Conservation (phyloP, 2,797 vertebrate species). For the Gambusia yucatana region DNA sequence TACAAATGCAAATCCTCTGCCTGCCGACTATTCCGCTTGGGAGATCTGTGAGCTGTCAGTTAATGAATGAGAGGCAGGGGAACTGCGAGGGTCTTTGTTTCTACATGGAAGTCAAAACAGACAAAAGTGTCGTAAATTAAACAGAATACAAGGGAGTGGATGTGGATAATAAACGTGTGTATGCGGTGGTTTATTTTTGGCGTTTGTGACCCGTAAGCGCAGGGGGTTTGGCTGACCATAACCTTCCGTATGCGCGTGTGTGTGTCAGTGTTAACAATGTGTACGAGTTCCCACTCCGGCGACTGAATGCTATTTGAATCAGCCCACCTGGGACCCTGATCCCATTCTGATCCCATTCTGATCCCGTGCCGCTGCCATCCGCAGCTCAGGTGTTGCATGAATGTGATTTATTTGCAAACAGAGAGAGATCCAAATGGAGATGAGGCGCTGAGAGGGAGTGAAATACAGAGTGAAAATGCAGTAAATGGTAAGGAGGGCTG, state of each 20-base stretch:
- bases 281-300: slow-evolving; percentile 29
- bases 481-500: slow-evolving; percentile 32
- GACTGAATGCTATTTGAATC: slow-evolving; percentile 77
- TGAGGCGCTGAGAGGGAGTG: slow-evolving; percentile 28
- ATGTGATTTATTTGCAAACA: slow-evolving; percentile 80
- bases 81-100: slow-evolving; percentile 5
- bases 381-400: slow-evolving; percentile 81
- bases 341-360: slow-evolving; percentile 51
- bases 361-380: slow-evolving; percentile 39
- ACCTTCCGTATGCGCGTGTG: slow-evolving; percentile 50
- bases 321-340: slow-evolving; percentile 73
- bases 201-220: slow-evolving; percentile 60
- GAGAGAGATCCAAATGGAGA: slow-evolving; percentile 70
- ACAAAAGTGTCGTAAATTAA: slow-evolving; percentile 5
- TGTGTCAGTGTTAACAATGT: slow-evolving; percentile 15
- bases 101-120: neutral
- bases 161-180: slow-evolving; percentile 20
- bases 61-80: slow-evolving; percentile 58
- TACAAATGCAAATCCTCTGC: slow-evolving; percentile 77
- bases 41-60: slow-evolving; percentile 69
- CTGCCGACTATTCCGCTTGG: slow-evolving; percentile 63
- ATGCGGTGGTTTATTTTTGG: slow-evolving; percentile 40
- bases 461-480: slow-evolving; percentile 14
- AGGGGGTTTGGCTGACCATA: slow-evolving; percentile 66
- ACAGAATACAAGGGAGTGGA: slow-evolving; percentile 27